Percentiles rank a stretch among this genome's conserved stretches.
phyloP scores from a whole-genome alignment of 1,140 invertebrate genomes.

The Ylistrum balloti region DNA sequence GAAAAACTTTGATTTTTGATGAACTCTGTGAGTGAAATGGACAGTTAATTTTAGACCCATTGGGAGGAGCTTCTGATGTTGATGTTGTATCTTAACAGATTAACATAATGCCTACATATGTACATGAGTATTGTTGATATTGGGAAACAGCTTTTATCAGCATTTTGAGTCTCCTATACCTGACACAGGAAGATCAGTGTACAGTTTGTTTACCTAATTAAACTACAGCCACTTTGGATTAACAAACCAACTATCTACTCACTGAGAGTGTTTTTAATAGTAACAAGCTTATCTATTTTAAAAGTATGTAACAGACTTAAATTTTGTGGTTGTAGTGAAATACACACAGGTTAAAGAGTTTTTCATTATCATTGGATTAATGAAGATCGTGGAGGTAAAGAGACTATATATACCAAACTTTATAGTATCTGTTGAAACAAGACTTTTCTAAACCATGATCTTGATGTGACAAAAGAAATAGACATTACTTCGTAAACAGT shows the following conservation, averaged over 20 bases:
- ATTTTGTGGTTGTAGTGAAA: background rate
- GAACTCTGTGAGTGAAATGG: background rate
- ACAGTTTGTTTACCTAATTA: background rate
- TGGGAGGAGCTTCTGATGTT: background rate
- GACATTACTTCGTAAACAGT: too few relatives aligned
- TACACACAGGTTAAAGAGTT: background rate
- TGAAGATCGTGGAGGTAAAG: background rate
- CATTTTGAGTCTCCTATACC: background rate
- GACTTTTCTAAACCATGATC: background rate
- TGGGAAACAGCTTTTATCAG: background rate
- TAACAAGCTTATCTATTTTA: background rate
- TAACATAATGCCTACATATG: background rate
- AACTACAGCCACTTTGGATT: conserved; percentile 9
- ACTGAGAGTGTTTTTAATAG: background rate
- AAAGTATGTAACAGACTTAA: background rate
- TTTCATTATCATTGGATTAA: background rate
- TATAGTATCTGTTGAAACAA: background rate
- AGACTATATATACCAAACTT: background rate
- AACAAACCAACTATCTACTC: background rate
- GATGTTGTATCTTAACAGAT: background rate
- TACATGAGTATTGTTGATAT: background rate
- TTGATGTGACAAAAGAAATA: background rate
- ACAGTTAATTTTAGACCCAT: background rate
- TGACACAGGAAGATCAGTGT: background rate
- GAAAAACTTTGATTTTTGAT: background rate